phyloP scores from a whole-genome alignment of 1,140 invertebrate genomes.

The Cephus cinctus region DNA sequence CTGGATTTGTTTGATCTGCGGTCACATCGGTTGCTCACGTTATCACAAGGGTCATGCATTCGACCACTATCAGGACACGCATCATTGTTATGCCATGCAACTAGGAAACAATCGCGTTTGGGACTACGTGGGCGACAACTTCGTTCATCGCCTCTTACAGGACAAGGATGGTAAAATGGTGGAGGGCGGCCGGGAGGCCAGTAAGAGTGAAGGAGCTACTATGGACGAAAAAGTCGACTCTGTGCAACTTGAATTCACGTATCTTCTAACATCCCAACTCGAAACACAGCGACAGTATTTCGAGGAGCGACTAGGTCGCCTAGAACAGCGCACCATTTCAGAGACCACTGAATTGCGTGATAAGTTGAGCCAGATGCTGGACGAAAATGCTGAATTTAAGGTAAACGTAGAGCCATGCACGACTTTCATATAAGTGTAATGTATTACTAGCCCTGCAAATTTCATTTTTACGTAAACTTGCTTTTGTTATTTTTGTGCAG shows the following conservation, averaged over 20 bases:
- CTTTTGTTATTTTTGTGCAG: too few species aligned
- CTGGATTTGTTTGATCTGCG: slow-evolving; percentile 99
- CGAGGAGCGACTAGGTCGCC: slow-evolving; percentile 75
- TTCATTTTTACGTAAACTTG: too few species aligned
- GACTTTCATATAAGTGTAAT: too few species aligned
- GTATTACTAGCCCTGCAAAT: too few species aligned
- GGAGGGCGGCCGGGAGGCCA: slow-evolving; percentile 56
- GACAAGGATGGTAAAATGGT: slow-evolving; percentile 99
- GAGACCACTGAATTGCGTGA: slow-evolving; percentile 58
- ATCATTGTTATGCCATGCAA: slow-evolving; percentile 97
- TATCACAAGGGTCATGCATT: slow-evolving; percentile 70
- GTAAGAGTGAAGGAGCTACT: slow-evolving; percentile 47
- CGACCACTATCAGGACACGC: slow-evolving; percentile 89
- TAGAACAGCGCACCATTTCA: slow-evolving; percentile 57
- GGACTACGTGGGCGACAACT: slow-evolving; percentile 97
- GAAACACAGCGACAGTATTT: slow-evolving; percentile 93
- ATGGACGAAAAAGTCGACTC: slow-evolving; percentile 89
- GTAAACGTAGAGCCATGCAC: too few species aligned
- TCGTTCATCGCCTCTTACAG: slow-evolving; percentile 94
- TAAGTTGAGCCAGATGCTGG: slow-evolving; percentile 49
- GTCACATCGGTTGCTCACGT: slow-evolving; percentile 90
- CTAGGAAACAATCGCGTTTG: slow-evolving; percentile 94
- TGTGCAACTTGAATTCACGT: slow-evolving; percentile 94
- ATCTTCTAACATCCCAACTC: slow-evolving; percentile 94
- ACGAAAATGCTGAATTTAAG: slow-evolving; percentile 49